A percentile compares a stretch with the other conserved stretches of the same genome.
phyloP scores from a whole-genome alignment of 2,113 vertebrate genomes.

The Stegostoma tigrinum region DNA sequence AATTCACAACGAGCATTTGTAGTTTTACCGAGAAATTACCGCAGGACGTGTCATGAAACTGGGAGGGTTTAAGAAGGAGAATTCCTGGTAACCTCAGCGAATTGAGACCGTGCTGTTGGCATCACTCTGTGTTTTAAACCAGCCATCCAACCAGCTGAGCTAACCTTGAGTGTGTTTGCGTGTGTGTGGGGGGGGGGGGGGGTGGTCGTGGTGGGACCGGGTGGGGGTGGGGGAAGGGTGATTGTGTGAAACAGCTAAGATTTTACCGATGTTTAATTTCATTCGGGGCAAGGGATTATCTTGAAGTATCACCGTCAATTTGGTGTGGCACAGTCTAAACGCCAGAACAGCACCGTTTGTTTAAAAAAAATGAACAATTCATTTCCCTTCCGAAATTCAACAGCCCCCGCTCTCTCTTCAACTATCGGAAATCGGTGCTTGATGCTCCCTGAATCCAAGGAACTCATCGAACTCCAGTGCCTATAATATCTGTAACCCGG shows the following conservation, averaged over 20 bases:
- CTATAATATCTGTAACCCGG: background rate
- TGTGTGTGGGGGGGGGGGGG: background rate
- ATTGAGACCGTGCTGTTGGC: no score
- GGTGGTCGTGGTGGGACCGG: no score
- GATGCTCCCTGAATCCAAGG: background rate
- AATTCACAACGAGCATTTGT: background rate
- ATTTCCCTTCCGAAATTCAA: background rate
- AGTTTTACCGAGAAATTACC: no score
- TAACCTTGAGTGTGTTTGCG: background rate
- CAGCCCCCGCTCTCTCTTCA: background rate
- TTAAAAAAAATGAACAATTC: background rate
- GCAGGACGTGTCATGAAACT: no score
- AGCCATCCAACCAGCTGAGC: no score
- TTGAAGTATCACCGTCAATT: no score
- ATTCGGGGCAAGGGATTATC: background rate
- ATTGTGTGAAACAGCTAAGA: background rate
- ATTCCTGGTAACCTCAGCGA: no score
- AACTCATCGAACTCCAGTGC: background rate
- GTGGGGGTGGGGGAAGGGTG: background rate
- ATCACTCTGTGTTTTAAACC: no score
- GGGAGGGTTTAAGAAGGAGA: no score
- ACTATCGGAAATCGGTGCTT: background rate
- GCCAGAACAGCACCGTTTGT: background rate
- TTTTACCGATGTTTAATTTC: background rate
- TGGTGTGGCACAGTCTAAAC: background rate